Base-by-base conservation (phyloP, 2,888 invertebrate species). In the Drosophila paramelanica region DNA sequence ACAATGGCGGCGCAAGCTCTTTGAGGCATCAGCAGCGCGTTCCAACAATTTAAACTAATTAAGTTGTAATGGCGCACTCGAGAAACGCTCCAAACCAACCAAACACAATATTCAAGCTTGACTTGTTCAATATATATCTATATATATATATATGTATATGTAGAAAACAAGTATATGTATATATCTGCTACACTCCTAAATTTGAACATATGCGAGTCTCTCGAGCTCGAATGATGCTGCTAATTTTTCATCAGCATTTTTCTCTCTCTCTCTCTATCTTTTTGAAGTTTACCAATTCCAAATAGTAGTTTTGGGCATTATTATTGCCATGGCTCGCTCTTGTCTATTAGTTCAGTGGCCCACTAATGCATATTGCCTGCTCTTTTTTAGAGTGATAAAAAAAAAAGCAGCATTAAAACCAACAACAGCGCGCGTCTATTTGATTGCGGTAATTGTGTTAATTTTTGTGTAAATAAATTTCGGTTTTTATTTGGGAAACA, bases 381-480 rank as follows among this genome's bases (percentile, higher is more conserved):
- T 62, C 67, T 70, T 71, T 87, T 56, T 65, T 45, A 10, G 13
- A n/a, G 23, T 27, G 11, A 43, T 36, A 17, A 25, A 38, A 46
- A 62, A 47, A 25, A 31, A 17, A 17, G 25, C 10, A 31, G 31
- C 31, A 8, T 8, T 3, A 8, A 10, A 10, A 8, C 3, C 31
- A 31, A 31, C 25, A 65, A 41, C 49, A 56, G 73, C 79, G 45
- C 56, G 57, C 67, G 45, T 10, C 36, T 67, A 66, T 73, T 73
- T 86, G 87, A 89, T 89, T 89, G 81, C 89, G 72, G 60, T 79
- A 89, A 84, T 89, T 84, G 89, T 89, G 89, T 82, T 85, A 60
- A 85, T 71, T 76, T 76, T 75, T 64, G 67, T 60, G 20, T 66
- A 68, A 79, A 88, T 80, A 73, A 76, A 50, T 69, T 71, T 50